Evolutionary conservation across 53 echinoderm and acorn worm genomes (phyloP).

Genomic region (Mesocentrotus franciscanus): DNA sequence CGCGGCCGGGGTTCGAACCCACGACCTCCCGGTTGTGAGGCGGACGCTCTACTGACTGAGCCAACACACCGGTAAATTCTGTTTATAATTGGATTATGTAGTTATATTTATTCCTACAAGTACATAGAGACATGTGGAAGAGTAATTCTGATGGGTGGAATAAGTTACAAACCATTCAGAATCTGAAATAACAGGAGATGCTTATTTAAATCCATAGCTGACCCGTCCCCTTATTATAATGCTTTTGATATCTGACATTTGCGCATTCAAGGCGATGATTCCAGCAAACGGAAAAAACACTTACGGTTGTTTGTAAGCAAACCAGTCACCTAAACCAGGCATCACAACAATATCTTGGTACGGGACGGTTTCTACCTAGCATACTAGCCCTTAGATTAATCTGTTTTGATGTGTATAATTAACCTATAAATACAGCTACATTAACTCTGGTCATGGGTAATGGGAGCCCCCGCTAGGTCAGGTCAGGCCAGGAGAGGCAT

Average conservation of each 20-base stretch:
- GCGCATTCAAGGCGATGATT: neutral
- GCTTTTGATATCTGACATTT: neutral
- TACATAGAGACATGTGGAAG: too few species aligned
- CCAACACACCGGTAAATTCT: too few species aligned
- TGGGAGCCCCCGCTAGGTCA: slow-evolving; percentile 10
- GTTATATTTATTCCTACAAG: too few species aligned
- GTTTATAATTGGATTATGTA: too few species aligned
- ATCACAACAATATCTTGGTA: neutral
- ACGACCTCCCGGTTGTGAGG: too few species aligned
- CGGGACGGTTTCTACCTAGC: neutral
- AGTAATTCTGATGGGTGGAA: too few species aligned
- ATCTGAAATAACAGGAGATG: too few species aligned
- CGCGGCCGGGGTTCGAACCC: too few species aligned
- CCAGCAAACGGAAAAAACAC: slow-evolving; percentile 15
- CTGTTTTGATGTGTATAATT: slow-evolving; percentile 59
- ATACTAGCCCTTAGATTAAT: neutral
- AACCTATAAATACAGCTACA: slow-evolving; percentile 46
- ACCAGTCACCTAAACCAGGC: neutral
- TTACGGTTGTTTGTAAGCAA: neutral
- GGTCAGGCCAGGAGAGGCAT: slow-evolving; percentile 7
- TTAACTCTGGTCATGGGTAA: neutral
- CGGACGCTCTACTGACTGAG: too few species aligned
- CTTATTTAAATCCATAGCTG: neutral
- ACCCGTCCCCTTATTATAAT: neutral
- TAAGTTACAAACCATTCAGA: too few species aligned